Evolutionary conservation across 1,140 invertebrate species (phyloP).

Genomic region (Chrysomallon squamiferum): DNA sequence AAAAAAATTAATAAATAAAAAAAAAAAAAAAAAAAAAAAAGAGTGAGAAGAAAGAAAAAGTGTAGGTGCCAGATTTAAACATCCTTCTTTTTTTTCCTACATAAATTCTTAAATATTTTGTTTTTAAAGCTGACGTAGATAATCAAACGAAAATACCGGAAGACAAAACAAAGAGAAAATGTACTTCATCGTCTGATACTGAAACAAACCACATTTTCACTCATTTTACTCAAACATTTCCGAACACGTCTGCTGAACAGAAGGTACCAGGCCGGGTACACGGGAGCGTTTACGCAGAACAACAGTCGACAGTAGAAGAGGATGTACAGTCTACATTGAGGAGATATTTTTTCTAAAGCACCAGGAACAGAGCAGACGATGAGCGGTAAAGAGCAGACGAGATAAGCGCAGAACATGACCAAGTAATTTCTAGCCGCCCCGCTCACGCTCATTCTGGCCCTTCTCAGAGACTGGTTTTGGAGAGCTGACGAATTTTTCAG

Average conservation of each 20-base stretch:
- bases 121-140: too few species aligned
- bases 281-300: conserved; percentile 44
- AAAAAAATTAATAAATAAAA: too few species aligned
- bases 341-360: conserved; percentile 7
- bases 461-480: conserved; percentile 33
- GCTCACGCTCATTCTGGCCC: conserved; percentile 33
- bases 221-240: conserved; percentile 37
- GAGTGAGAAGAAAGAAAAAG: too few species aligned
- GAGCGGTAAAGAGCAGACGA: conserved; percentile 38
- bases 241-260: conserved; percentile 46
- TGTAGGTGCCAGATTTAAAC: too few species aligned
- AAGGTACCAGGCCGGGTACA: conserved; percentile 51
- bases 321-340: conserved; percentile 14
- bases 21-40: too few species aligned
- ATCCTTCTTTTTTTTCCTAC: too few species aligned
- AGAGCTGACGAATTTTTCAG: conserved; percentile 37
- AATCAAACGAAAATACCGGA: conserved; percentile 2
- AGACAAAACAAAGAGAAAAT: neutral
- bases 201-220: conserved; percentile 24
- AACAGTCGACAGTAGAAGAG: conserved; percentile 33
- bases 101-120: too few species aligned
- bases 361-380: conserved; percentile 39
- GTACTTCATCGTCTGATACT: conserved; percentile 15
- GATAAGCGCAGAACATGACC: conserved; percentile 40
- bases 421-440: conserved; percentile 48